Conservation (phyloP, 1,140 invertebrate species). For the Hormaphis cornu region DNA sequence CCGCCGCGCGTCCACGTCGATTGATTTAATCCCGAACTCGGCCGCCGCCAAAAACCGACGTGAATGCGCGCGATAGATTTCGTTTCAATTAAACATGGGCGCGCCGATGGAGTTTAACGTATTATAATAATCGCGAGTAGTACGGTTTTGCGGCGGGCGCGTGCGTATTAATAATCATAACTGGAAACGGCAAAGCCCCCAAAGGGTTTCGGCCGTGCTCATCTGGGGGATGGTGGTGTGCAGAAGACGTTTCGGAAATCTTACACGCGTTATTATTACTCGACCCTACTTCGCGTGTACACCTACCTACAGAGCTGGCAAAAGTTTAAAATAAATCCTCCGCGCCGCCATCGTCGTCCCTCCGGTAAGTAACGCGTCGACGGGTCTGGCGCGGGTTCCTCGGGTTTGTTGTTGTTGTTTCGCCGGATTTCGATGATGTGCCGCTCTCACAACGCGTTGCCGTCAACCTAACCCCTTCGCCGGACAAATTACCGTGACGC, state of each 20-base stretch:
- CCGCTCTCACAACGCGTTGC: neutral
- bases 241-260: slow-evolving; percentile 26
- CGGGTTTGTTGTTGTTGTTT: slow-evolving; percentile 25
- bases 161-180: slow-evolving; percentile 33
- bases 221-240: neutral
- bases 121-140: slow-evolving; percentile 30
- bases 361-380: too few species aligned
- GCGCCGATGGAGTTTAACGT: slow-evolving; percentile 26
- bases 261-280: slow-evolving; percentile 31
- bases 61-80: too few species aligned
- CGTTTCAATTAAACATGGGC: slow-evolving; percentile 31
- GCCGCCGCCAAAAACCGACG: too few species aligned
- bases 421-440: slow-evolving; percentile 29
- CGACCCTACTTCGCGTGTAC: slow-evolving; percentile 22
- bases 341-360: neutral
- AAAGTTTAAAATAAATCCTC: slow-evolving; percentile 31
- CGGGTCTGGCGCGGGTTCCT: too few species aligned
- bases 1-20: slow-evolving; percentile 3
- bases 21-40: slow-evolving; percentile 33
- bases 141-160: slow-evolving; percentile 16
- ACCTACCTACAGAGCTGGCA: too few species aligned
- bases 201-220: neutral
- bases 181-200: slow-evolving; percentile 29
- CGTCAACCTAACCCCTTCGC: neutral
- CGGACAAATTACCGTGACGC: slow-evolving; percentile 21